Conservation (phyloP, 2,888 invertebrate genomes). For the Acheta domesticus region DNA sequence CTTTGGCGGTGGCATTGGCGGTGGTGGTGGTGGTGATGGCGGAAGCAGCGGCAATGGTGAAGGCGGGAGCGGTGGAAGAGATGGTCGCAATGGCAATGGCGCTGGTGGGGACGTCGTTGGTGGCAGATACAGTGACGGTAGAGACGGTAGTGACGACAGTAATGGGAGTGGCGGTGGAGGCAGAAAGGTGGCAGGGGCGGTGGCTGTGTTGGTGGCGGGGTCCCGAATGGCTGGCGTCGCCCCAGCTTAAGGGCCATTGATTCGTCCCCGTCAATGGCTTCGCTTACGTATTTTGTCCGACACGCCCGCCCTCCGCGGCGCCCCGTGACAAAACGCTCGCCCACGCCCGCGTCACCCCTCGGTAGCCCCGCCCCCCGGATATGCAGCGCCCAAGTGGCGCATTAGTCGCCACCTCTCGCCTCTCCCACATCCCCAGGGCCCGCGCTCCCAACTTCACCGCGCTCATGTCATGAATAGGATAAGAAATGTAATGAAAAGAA, state of each 20-base stretch:
- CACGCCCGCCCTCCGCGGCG: not conserved
- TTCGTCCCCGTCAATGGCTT: slow-evolving; percentile 7
- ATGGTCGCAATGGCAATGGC: not conserved
- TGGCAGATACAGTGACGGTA: not conserved
- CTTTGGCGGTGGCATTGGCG: too few relatives aligned
- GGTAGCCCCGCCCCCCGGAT: not conserved
- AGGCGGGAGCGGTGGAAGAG: too few relatives aligned
- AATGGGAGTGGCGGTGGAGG: not conserved
- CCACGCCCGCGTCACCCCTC: not conserved
- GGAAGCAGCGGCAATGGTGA: too few relatives aligned
- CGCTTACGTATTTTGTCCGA: not conserved
- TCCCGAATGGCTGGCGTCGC: not conserved
- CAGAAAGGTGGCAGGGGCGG: not conserved
- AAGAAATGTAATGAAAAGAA: too few relatives aligned
- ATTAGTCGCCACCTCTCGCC: not conserved
- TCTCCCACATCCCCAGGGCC: too few relatives aligned
- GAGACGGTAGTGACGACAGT: not conserved
- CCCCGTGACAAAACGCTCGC: not conserved
- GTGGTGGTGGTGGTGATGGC: too few relatives aligned
- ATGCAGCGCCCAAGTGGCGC: not conserved
- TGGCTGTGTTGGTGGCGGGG: not conserved
- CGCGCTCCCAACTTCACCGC: too few relatives aligned
- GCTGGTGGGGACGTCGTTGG: not conserved
- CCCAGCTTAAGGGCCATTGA: not conserved
- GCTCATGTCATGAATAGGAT: too few relatives aligned